Evolutionary conservation across 1,140 invertebrate genomes (phyloP).

Genomic region (Rhizoglyphus robini): DNA sequence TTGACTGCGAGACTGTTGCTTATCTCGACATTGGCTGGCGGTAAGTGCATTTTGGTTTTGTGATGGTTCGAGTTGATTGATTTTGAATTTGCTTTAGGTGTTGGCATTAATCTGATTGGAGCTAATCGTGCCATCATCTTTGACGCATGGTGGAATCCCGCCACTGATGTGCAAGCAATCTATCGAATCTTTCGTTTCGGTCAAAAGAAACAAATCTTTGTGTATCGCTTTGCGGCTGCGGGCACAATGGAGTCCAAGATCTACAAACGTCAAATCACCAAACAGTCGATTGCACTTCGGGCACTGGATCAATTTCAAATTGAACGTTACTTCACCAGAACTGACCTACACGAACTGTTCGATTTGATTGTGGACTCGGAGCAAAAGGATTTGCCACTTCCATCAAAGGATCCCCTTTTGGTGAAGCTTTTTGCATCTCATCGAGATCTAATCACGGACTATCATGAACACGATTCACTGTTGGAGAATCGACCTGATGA

Average conservation of each 20-base stretch:
- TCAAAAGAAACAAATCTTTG: slow-evolving; percentile 81
- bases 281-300: slow-evolving; percentile 61
- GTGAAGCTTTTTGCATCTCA: neutral
- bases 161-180: slow-evolving; percentile 95
- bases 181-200: slow-evolving; percentile 95
- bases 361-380: neutral
- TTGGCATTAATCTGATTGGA: slow-evolving; percentile 89
- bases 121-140: slow-evolving; percentile 94
- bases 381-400: neutral
- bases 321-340: slow-evolving; percentile 81
- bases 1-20: slow-evolving; percentile 85
- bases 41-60: neutral
- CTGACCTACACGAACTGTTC: slow-evolving; percentile 79
- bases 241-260: slow-evolving; percentile 95
- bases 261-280: slow-evolving; percentile 94
- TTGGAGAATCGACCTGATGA: slow-evolving; percentile 90
- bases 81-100: slow-evolving; percentile 18
- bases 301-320: slow-evolving; percentile 97
- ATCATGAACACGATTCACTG: slow-evolving; percentile 92
- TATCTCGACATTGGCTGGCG: slow-evolving; percentile 67
- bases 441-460: slow-evolving; percentile 31
- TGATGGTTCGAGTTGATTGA: neutral
- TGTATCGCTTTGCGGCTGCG: slow-evolving; percentile 91
- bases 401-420: neutral
- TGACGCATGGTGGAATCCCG: slow-evolving; percentile 99